Conservation (phyloP, 1,140 invertebrate species). For the Drosophila prosaltans region DNA sequence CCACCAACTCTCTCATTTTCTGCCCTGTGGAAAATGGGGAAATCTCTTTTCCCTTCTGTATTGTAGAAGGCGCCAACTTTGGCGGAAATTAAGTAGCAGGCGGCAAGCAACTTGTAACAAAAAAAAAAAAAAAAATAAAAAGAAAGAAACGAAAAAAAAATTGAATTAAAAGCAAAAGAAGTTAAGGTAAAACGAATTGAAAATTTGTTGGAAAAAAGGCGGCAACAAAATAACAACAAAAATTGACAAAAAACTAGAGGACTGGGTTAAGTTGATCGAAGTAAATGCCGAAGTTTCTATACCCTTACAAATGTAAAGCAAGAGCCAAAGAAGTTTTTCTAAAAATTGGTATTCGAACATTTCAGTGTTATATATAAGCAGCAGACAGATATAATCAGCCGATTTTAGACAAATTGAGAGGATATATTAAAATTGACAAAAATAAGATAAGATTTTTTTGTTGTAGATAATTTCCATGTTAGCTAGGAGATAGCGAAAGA, state of each 20-base stretch:
- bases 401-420: too few species aligned
- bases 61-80: slow-evolving; percentile 61
- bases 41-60: slow-evolving; percentile 35
- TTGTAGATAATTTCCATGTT: too few species aligned
- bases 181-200: slow-evolving; percentile 11
- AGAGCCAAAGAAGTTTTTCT: too few species aligned
- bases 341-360: too few species aligned
- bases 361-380: too few species aligned
- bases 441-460: too few species aligned
- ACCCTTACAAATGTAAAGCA: background rate
- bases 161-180: slow-evolving; percentile 10
- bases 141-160: background rate
- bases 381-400: too few species aligned
- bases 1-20: slow-evolving; percentile 12
- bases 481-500: too few species aligned
- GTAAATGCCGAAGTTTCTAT: background rate
- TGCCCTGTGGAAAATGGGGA: slow-evolving; percentile 35
- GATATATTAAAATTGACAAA: too few species aligned
- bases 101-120: slow-evolving; percentile 24
- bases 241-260: background rate
- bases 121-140: background rate
- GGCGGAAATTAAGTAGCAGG: slow-evolving; percentile 77
- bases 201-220: background rate
- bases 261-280: background rate
- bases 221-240: background rate